These are phyloP conservation scores for Mimas tiliae DNA, from an alignment of 2,888 invertebrate species.

Conservation along the genomic window DNA sequence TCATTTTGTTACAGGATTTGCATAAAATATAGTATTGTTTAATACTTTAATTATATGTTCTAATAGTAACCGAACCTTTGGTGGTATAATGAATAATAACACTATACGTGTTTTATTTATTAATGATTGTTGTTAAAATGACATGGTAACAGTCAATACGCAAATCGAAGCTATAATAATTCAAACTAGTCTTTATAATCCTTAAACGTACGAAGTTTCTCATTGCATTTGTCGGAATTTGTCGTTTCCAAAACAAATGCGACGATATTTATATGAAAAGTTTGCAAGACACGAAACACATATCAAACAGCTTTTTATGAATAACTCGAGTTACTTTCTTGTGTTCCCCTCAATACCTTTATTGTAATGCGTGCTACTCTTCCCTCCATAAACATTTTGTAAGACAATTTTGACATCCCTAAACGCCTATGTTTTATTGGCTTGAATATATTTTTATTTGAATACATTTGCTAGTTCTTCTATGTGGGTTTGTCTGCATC, in stretches of 20 bases:
- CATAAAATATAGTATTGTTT: not conserved
- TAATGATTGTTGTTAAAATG: not conserved
- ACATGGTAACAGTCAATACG: not conserved
- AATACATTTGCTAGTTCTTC: constrained; percentile 42
- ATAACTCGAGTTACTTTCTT: constrained; percentile 44
- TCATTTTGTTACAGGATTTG: constrained; percentile 10
- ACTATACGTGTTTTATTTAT: not conserved
- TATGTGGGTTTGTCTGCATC: not conserved
- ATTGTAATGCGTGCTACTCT: constrained; percentile 70
- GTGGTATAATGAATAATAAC: not conserved
- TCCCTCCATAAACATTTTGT: constrained; percentile 61
- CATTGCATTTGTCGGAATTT: constrained; percentile 21
- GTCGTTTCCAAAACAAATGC: constrained; percentile 26
- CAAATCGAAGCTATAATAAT: not conserved
- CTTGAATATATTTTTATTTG: constrained; percentile 78
- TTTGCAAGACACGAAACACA: constrained; percentile 15
- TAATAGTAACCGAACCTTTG: too few relatives aligned
- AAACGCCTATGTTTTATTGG: constrained; percentile 75
- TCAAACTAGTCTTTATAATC: not conserved
- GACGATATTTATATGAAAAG: constrained; percentile 23
- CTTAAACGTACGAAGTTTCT: constrained; percentile 6
- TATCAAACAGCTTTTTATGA: constrained; percentile 47
- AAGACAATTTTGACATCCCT: constrained; percentile 73
- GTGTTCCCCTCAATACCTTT: constrained; percentile 66
- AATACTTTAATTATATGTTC: not conserved